Base-by-base conservation (phyloP, 1,140 invertebrate species). In the Panagrolaimus sp. region DNA sequence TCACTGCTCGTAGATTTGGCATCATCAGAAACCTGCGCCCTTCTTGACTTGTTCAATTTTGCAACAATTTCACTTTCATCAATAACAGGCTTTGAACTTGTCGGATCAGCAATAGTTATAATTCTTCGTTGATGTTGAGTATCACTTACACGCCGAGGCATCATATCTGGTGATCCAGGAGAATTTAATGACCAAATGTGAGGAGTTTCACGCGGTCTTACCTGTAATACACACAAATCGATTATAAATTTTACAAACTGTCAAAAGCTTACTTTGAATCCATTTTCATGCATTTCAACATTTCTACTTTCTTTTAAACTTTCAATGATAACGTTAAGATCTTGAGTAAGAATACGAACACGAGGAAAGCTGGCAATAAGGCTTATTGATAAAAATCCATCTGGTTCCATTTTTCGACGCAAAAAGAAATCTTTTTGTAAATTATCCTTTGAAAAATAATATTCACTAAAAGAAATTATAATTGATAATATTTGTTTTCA, bases 391-490 rank as follows among this genome's bases (percentile, higher is more conserved):
- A 98, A 88, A 82, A 89, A 98, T 64, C 96, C 96, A 78, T 96
- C 89, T 14, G 88, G 79, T 79, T 93, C 90, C 96, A 99, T 98
- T 88, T 95, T 95, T 70, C 92, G 88, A 65, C 96, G 88, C 74
- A 99, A 87, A 85, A 95, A 99, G 84, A 96, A 93, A 84, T 98
- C 96, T 78, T 91, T 89, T 75, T 91, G 88, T 63, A 99, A 86
- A 86, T 99, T 99, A 78, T 97, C 93, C 77, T 91, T 90, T 82
- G 92, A 96, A 86, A 99, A 98, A 87, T 99, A 99, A 86, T 98
- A 99, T 86, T 98, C 95, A 83, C 93, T 96, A 85, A 43, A 88
- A 87, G 74, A 76, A 65, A 42, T 43, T 23, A 47, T 68, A 51
- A 53, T n/a, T 16, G 43, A 65, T 9, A 0, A 43, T n/a, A 76